Evolutionary conservation across 2,888 invertebrate species (phyloP).

Genomic region (Phyllotreta cruciferae): DNA sequence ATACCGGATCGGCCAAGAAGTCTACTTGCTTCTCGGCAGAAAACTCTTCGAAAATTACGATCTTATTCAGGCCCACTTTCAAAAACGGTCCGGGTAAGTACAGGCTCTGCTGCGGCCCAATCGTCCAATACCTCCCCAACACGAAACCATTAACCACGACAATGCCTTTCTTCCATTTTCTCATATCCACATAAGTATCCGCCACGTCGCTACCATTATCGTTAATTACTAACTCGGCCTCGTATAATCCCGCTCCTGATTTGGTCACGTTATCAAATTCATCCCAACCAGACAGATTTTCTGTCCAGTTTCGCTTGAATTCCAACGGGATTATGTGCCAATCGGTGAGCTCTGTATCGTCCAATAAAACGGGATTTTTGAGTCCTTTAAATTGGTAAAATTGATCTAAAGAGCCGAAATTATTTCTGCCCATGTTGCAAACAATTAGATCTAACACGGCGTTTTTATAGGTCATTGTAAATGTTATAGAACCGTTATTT

Average conservation of each 20-base stretch:
- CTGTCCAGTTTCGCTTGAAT: slow-evolving; percentile 51
- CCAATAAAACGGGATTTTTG: slow-evolving; percentile 54
- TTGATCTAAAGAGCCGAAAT: slow-evolving; percentile 59
- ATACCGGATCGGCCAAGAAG: slow-evolving; percentile 47
- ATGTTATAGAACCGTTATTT: slow-evolving; percentile 48
- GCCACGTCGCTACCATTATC: slow-evolving; percentile 5
- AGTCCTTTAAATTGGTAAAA: slow-evolving; percentile 57
- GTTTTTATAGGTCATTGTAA: slow-evolving; percentile 37
- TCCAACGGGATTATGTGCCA: slow-evolving; percentile 40
- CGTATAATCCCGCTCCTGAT: slow-evolving; percentile 38
- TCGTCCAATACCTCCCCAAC: slow-evolving; percentile 83
- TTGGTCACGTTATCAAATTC: slow-evolving; percentile 23
- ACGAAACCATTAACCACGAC: slow-evolving; percentile 83
- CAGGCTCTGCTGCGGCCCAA: slow-evolving; percentile 81
- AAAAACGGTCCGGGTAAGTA: slow-evolving; percentile 81
- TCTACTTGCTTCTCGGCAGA: slow-evolving; percentile 35
- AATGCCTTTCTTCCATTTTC: slow-evolving; percentile 40
- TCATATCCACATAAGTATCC: slow-evolving; percentile 40
- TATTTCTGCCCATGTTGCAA: slow-evolving; percentile 85
- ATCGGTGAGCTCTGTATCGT: slow-evolving; percentile 32
- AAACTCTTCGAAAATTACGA: slow-evolving; percentile 54
- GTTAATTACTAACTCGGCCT: slow-evolving; percentile 28
- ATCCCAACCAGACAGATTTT: slow-evolving; percentile 52
- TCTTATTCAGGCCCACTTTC: slow-evolving; percentile 58
- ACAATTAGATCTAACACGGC: slow-evolving; percentile 60